phyloP scores from a whole-genome alignment of 2,888 invertebrate genomes.

The Hyposoter didymator region DNA sequence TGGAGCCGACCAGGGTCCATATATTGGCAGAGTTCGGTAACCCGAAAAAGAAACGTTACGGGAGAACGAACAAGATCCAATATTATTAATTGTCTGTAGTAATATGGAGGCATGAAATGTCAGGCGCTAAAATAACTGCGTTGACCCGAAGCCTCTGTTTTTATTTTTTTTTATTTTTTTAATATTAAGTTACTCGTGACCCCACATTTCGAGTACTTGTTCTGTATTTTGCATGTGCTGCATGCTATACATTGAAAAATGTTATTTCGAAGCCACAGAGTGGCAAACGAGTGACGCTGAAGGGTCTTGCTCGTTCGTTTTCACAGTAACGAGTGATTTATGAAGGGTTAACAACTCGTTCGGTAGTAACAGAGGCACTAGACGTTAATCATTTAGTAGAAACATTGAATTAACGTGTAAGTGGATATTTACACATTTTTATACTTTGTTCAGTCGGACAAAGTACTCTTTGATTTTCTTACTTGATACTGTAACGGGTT shows the following conservation, averaged over 20 bases:
- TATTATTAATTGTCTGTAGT: slow-evolving; percentile 50
- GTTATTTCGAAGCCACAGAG: slow-evolving; percentile 19
- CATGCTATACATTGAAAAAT: slow-evolving; percentile 5
- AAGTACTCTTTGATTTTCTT: slow-evolving; percentile 15
- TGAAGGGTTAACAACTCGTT: slow-evolving; percentile 59
- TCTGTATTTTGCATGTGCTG: slow-evolving; percentile 1
- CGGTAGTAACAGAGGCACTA: slow-evolving; percentile 41
- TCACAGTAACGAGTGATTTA: slow-evolving; percentile 63
- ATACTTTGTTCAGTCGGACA: neutral
- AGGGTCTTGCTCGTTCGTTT: slow-evolving; percentile 54
- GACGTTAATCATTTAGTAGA: slow-evolving; percentile 52
- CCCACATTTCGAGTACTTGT: slow-evolving; percentile 17
- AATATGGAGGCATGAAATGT: neutral
- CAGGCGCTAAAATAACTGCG: slow-evolving; percentile 30
- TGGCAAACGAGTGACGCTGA: slow-evolving; percentile 34
- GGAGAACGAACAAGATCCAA: slow-evolving; percentile 1
- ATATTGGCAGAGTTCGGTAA: slow-evolving; percentile 13
- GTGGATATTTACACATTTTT: slow-evolving; percentile 26
- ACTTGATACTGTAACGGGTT: neutral
- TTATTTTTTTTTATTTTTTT: neutral
- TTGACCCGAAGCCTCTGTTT: slow-evolving; percentile 2
- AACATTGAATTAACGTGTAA: slow-evolving; percentile 43
- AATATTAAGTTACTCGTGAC: neutral
- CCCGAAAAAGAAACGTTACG: slow-evolving; percentile 22
- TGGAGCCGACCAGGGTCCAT: neutral